Evolutionary conservation across 1,140 invertebrate genomes (phyloP).

Genomic region (Macrocentrus cingulum): DNA sequence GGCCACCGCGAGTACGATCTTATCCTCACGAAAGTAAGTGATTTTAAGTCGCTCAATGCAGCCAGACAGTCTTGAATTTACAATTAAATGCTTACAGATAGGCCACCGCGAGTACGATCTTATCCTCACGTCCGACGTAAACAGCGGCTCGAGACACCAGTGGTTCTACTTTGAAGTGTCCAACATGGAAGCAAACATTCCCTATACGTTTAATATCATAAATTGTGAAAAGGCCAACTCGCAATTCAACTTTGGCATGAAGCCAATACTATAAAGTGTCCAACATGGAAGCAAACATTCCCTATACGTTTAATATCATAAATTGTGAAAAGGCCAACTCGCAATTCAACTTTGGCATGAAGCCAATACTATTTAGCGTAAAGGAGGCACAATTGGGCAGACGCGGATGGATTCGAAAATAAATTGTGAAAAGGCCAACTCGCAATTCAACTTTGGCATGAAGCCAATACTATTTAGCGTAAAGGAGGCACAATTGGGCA

Average conservation of each 20-base stretch:
- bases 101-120: too few relatives aligned
- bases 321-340: conserved; percentile 90
- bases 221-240: conserved; percentile 90
- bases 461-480: conserved; percentile 89
- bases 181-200: conserved; percentile 71
- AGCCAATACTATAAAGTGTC: conserved; percentile 92
- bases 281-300: conserved; percentile 71
- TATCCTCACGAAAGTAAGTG: too few relatives aligned
- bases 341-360: conserved; percentile 91
- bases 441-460: conserved; percentile 91
- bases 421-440: conserved; percentile 88
- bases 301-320: conserved; percentile 87
- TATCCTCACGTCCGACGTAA: conserved; percentile 86
- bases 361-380: conserved; percentile 87
- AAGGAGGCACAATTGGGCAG: conserved; percentile 68
- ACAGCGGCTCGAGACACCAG: conserved; percentile 77
- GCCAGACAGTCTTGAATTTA: too few relatives aligned
- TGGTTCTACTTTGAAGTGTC: conserved; percentile 94
- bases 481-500: conserved; percentile 67
- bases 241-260: conserved; percentile 91
- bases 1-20: too few relatives aligned
- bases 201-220: conserved; percentile 87
- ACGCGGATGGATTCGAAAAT: too few relatives aligned
- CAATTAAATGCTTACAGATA: too few relatives aligned
- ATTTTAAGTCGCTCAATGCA: too few relatives aligned